Base-by-base conservation (phyloP, 2,113 vertebrate genomes). In the Microtus richardsoni region DNA sequence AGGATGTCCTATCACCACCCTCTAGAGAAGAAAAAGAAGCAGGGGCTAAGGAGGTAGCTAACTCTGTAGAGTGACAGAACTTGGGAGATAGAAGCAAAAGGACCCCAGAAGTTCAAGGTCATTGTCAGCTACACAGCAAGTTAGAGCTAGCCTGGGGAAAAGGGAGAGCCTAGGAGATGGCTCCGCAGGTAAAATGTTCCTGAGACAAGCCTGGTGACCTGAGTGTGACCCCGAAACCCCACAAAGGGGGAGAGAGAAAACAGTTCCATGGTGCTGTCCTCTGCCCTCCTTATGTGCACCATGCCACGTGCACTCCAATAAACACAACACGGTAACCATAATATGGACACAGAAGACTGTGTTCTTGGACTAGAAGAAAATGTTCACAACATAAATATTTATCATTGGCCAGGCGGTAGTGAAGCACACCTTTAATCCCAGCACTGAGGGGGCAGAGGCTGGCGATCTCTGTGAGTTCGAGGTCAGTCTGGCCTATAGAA, bases 311-410 rank as follows among this genome's bases (percentile, higher is more conserved):
- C 47, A 79, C 47, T 6, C 30, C 44, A 77, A 30, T 58, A 39
- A 6, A 58, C 78, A 82, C 78, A 82, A 58, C 79, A 83, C 58
- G 28, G 30, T 41, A 44, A 19, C 16, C 14, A 62, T 17, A 39
- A 77, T 28, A 93, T 47, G 58, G 78, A 91, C 83, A 93, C 49
- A 78, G 68, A 86, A 78, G 74, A 13, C 24, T 79, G 79, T 52
- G 30, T 44, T 54, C 84, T 71, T 22, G 60, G 52, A 73, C 89
- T 86, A 28, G 41, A 22, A 91, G 44, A 79, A 92, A 83, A 92
- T n/a, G 7, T 84, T 94, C n/a, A 92, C 66, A 86, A 70, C 5
- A 88, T 60, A 60, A 62, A 7, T 9, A n/a, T 9, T 16, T 62
- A 28, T 3, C 13, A 62, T 41, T 88, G 39, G 87, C 58, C 7